Evolutionary conservation across 2,113 vertebrate species (phyloP), one percentile per base, ranked within the genome.

Genomic region (Sander lucioperca): DNA sequence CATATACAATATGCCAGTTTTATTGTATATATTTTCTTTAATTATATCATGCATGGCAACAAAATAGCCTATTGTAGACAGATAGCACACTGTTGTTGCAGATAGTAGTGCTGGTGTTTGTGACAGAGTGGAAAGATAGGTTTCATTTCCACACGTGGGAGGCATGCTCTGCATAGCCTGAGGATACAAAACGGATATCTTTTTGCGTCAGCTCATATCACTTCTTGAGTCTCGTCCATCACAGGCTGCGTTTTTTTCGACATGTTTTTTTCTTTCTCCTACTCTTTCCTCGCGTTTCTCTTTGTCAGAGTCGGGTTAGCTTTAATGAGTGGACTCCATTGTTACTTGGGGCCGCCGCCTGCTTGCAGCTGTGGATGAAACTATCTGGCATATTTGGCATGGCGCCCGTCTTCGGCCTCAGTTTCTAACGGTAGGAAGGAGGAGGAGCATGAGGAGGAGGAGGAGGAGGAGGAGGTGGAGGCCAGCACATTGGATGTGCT

Each of bases 351-450:
- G 33, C 69, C 39, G 83, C 91, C 79, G 90, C 79, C 92, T 93
- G 93, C 89, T 90, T 91, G 90, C 95, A 96, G 95, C 93, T 94
- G 94, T 95, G 92, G 91, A 91, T 89, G 84, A 92, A 94, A 90
- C 92, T 93, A 94, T 94, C 89, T 88, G 78, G 83, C 88, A 83
- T 87, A 88, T 90, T 94, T 94, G 94, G 94, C 94, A 85, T 19
- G 25, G 33, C 10, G 87, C 90, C 89, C 57, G 50, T 70, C 88
- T 77, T 82, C 62, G 70, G 79, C 90, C 79, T 83, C 82, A 56
- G 79, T 79, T 86, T 90, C 86, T 90, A 89, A 84, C 77, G 77
- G 81, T 79, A 75, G 80, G 64, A 86, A 39, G 69, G 61, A 65
- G 85, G 78, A 79, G 72, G 77, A 21, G 47, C 30, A 4, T 3